Conservation (phyloP, 1,140 invertebrate species). For the Drosophila ironensis region DNA sequence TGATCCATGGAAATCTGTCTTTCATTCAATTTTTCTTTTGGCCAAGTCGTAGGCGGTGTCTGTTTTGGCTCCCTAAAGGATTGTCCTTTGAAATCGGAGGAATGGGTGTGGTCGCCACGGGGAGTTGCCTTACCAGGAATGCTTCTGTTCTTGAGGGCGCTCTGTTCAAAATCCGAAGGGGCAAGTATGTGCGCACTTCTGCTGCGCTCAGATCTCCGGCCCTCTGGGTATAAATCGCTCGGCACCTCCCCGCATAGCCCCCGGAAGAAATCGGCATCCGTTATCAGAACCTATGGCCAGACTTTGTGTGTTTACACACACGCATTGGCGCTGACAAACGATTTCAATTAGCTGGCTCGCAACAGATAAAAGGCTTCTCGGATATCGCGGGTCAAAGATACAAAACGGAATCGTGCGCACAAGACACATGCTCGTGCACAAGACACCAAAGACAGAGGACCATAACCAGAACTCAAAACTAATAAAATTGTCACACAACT, state of each 20-base stretch:
- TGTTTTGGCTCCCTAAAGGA: constrained; percentile 61
- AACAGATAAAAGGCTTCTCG: constrained; percentile 57
- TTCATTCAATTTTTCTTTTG: constrained; percentile 22
- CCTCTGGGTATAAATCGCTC: constrained; percentile 30
- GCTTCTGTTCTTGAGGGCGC: constrained; percentile 1
- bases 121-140: constrained; percentile 38
- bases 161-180: constrained; percentile 8
- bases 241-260: constrained; percentile 32
- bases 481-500: constrained; percentile 71
- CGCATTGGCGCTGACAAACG: constrained; percentile 64
- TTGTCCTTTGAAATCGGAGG: constrained; percentile 38
- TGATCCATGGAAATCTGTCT: constrained; percentile 63
- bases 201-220: neutral
- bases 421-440: constrained; percentile 31
- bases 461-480: too few relatives aligned
- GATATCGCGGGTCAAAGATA: constrained; percentile 56
- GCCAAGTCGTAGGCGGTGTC: constrained; percentile 46
- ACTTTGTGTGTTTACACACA: constrained; percentile 52
- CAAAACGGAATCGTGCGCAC: constrained; percentile 61
- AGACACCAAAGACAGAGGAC: constrained; percentile 25
- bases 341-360: constrained; percentile 71
- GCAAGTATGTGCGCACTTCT: neutral
- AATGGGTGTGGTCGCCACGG: constrained; percentile 30
- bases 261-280: constrained; percentile 34
- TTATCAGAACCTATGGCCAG: constrained; percentile 57